These are phyloP conservation scores for Brotula barbata DNA, from an alignment of 2,797 vertebrate species.

Conservation along the genomic window DNA sequence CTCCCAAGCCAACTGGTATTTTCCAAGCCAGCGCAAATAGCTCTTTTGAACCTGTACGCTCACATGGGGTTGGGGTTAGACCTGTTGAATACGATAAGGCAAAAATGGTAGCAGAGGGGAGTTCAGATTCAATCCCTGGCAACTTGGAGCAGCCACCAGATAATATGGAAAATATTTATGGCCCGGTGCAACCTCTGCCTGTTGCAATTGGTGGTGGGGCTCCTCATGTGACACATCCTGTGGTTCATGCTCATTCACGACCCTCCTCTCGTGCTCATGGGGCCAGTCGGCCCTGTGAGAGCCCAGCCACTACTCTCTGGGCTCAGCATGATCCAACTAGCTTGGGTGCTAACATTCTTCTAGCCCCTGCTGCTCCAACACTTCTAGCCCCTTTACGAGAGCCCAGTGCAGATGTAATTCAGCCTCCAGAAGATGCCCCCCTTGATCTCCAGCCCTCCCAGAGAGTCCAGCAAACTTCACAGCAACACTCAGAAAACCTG, in stretches of 20 bases:
- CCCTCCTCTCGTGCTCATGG: conserved; percentile 83
- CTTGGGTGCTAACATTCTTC: conserved; percentile 86
- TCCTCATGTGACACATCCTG: conserved; percentile 53
- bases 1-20: conserved; percentile 91
- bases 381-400: conserved; percentile 83
- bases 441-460: conserved; percentile 75
- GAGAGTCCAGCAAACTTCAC: conserved; percentile 57
- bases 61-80: conserved; percentile 86
- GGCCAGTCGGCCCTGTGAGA: conserved; percentile 87
- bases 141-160: conserved; percentile 97
- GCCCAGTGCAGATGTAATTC: conserved; percentile 84
- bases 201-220: conserved; percentile 39
- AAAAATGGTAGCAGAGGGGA: conserved; percentile 88
- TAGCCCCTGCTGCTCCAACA: conserved; percentile 91
- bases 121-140: conserved; percentile 76
- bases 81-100: conserved; percentile 87
- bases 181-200: conserved; percentile 59
- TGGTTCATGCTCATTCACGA: conserved; percentile 77
- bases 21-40: conserved; percentile 98
- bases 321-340: conserved; percentile 89
- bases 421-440: conserved; percentile 87
- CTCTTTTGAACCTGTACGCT: conserved; percentile 94
- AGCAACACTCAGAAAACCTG: conserved; percentile 88
- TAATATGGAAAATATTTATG: conserved; percentile 91
- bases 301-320: conserved; percentile 95